phyloP scores from a whole-genome alignment of 2,113 vertebrate genomes.

The Brachionichthys hirsutus region DNA sequence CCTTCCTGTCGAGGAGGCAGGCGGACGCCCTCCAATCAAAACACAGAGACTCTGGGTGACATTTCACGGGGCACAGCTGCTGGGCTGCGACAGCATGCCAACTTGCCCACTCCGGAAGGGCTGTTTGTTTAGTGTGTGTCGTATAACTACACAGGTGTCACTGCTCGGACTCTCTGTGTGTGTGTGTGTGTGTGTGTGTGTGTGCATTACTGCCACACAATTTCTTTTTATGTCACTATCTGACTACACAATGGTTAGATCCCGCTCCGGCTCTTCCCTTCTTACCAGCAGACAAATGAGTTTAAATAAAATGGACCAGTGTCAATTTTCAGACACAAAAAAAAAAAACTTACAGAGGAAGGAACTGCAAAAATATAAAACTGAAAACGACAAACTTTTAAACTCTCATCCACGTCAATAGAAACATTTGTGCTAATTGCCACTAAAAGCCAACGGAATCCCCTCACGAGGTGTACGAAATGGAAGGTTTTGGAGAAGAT shows the following conservation, averaged over 20 bases:
- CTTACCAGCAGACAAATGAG: slow-evolving; percentile 12
- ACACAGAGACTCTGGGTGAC: slow-evolving; percentile 69
- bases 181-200: neutral
- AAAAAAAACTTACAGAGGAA: slow-evolving; percentile 1
- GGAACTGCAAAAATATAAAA: neutral
- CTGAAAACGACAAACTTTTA: neutral
- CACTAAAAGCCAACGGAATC: no score
- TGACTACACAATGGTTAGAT: slow-evolving; percentile 37
- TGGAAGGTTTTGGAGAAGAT: neutral
- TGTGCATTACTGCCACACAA: slow-evolving; percentile 1
- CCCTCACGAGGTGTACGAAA: neutral
- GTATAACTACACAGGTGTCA: neutral
- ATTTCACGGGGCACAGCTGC: slow-evolving; percentile 79
- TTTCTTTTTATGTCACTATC: slow-evolving; percentile 48
- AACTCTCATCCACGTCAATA: neutral
- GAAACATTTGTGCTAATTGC: neutral
- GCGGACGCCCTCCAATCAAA: slow-evolving; percentile 74
- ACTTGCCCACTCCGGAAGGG: slow-evolving; percentile 72
- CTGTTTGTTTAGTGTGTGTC: slow-evolving; percentile 69
- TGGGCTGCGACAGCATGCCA: slow-evolving; percentile 73
- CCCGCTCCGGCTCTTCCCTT: slow-evolving; percentile 25
- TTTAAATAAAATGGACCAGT: slow-evolving; percentile 3
- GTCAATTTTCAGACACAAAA: slow-evolving; percentile 15
- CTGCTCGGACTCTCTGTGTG: neutral
- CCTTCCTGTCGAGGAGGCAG: slow-evolving; percentile 71